Base-by-base conservation (phyloP, 2,113 vertebrate species). In the Daphoenositta chrysoptera region DNA sequence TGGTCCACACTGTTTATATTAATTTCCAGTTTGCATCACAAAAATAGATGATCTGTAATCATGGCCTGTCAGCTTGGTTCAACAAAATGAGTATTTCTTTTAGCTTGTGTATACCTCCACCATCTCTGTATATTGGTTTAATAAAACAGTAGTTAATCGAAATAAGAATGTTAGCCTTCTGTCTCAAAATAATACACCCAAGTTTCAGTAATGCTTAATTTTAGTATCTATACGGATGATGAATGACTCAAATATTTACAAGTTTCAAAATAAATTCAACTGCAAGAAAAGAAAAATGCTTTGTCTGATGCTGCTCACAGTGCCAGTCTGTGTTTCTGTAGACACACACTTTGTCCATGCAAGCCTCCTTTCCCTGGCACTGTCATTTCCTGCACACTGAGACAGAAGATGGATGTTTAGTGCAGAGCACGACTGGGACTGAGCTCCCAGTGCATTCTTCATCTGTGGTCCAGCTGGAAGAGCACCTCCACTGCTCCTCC, bases 391-490 rank as follows among this genome's bases (percentile, higher is more conserved):
- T 97, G 96, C 93, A 89, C 95, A 68, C 94, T 65, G 91, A 97
- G 94, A 84, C 56, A 87, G 91, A 83, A 90, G 93, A 97, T 94
- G 94, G 97, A 97, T 96, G 95, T 90, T 95, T 66, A 93, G 89
- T 78, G 89, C 90, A 91, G 93, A 97, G 93, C 95, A 93, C 30
- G 95, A 95, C 94, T 97, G 96, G 64, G 90, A 97, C 98, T 97
- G 96, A 97, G 95, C 94, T 95, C 96, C 87, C 94, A 94, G 95
- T 61, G 94, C 70, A 94, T 97, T 93, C 97, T 96, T 97, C 97
- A 98, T 95, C 97, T 98, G 97, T 81, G 95, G 87, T 78, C 94
- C 97, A 98, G 97, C 97, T 98, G 97, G 93, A 50, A 75, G 58
- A 89, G 93, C 93, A 97, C 93, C 96, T 95, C 95, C 92, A 78